Base-by-base conservation (phyloP, 2,888 invertebrate genomes). In the Junonia oenone region DNA sequence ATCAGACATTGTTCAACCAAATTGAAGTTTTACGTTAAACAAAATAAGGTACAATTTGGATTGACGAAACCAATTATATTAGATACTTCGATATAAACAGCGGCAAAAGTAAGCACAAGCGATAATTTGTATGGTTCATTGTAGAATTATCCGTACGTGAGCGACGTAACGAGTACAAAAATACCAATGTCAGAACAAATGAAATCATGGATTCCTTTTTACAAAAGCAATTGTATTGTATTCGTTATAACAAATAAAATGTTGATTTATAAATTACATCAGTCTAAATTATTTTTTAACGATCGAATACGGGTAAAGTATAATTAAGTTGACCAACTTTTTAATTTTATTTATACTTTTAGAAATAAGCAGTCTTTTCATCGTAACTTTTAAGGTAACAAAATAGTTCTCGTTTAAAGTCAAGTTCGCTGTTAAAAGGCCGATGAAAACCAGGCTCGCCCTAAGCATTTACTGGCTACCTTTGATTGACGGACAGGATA, bases 121-220 rank as follows among this genome's bases (percentile, higher is more conserved):
- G 84, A 89, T 89, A 89, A 89, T 90, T 90, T 89, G 89, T 89
- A 86, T 79, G 83, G 78, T 76, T 85, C 80, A 87, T 87, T 84
- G 86, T 87, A 83, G 81, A 83, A 84, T 87, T 84, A 85, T 83
- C 76, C 76, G 79, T 85, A 86, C 86, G 88, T 88, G 87, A 83
- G 81, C 68, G 75, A 81, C 76, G 77, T 76, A 81, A 81, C 78
- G 78, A 83, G 81, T 81, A 81, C 80, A 79, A 76, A 69, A 78
- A 80, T 74, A 73, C 66, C 58, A 69, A 73, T 75, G 61, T 62
- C 76, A 76, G 75, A 80, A 82, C 77, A 81, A 79, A 40, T 40
- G 33, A 48, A 48, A 54, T 54, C 40, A 31, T 47, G 22, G 31
- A 33, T 47, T 33, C 17, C 26, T 52, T 27, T 43, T 45, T 22